These are phyloP conservation scores for Nymphalis io DNA, from an alignment of 1,140 invertebrate genomes.

Conservation along the genomic window DNA sequence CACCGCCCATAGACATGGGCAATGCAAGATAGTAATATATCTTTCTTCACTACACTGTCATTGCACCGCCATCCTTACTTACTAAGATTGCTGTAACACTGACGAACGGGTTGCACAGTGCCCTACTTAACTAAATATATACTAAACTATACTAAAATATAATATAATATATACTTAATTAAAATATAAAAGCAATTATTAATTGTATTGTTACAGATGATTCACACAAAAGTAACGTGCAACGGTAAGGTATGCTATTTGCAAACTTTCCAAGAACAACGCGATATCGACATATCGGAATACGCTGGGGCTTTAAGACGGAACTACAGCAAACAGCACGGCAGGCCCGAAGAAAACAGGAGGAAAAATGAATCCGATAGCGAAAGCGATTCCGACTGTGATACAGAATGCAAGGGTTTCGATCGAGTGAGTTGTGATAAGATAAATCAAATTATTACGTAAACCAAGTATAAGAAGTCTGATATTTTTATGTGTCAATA, in stretches of 20 bases:
- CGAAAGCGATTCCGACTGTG: constrained; percentile 82
- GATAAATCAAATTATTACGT: no score
- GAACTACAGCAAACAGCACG: constrained; percentile 77
- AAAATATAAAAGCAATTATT: background rate
- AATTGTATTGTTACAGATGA: constrained; percentile 47
- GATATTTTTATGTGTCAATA: no score
- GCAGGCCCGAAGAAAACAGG: constrained; percentile 74
- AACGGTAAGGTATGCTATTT: constrained; percentile 66
- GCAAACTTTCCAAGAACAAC: constrained; percentile 38
- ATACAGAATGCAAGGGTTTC: constrained; percentile 81
- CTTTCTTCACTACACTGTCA: no score
- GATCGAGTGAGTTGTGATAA: constrained; percentile 75
- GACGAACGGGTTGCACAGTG: no score
- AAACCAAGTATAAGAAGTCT: no score
- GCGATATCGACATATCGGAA: constrained; percentile 45
- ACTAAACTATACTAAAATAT: no score
- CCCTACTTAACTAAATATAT: no score
- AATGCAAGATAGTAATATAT: no score
- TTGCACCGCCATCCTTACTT: no score
- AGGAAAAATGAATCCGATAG: constrained; percentile 69
- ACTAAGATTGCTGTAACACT: no score
- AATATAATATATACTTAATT: no score
- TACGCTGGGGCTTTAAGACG: constrained; percentile 38
- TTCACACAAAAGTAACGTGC: constrained; percentile 65
- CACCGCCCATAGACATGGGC: no score